Percentiles rank a stretch among this genome's conserved stretches.
These are phyloP conservation scores for Lasius platythorax DNA, from an alignment of 2,888 invertebrate genomes.

Conservation along the genomic window DNA sequence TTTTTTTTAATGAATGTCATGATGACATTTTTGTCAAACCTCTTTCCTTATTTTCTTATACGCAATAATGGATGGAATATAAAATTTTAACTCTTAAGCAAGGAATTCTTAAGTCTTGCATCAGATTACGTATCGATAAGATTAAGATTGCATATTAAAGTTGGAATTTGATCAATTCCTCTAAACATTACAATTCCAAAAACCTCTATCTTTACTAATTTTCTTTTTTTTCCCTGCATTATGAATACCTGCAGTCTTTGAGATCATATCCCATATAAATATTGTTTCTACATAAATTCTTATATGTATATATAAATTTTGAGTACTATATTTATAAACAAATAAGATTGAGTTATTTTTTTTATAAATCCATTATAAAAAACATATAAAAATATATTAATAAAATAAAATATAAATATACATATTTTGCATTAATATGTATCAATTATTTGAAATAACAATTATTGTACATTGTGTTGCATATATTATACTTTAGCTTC, in stretches of 20 bases:
- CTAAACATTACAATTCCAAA: not conserved
- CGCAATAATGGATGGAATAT: not conserved
- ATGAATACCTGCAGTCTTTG: not conserved
- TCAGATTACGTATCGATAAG: not conserved
- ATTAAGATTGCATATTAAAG: not conserved
- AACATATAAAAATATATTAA: not conserved
- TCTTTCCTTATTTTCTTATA: not conserved
- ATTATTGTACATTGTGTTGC: not conserved
- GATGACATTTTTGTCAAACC: not conserved
- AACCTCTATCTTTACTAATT: not conserved
- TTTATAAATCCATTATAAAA: not conserved
- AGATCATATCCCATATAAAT: too few species aligned
- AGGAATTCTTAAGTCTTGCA: not conserved
- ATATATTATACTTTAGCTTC: slow-evolving; percentile 33
- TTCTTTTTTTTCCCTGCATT: not conserved
- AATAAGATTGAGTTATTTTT: not conserved
- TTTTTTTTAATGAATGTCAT: not conserved
- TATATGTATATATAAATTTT: not conserved
- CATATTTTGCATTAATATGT: not conserved
- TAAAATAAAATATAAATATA: not conserved
- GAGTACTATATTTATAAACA: not conserved
- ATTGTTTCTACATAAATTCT: not conserved
- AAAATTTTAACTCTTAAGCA: not conserved
- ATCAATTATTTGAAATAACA: not conserved
- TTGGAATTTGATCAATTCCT: not conserved